Base-by-base conservation (phyloP, 2,797 vertebrate genomes). In the Calcarius lapponicus region DNA sequence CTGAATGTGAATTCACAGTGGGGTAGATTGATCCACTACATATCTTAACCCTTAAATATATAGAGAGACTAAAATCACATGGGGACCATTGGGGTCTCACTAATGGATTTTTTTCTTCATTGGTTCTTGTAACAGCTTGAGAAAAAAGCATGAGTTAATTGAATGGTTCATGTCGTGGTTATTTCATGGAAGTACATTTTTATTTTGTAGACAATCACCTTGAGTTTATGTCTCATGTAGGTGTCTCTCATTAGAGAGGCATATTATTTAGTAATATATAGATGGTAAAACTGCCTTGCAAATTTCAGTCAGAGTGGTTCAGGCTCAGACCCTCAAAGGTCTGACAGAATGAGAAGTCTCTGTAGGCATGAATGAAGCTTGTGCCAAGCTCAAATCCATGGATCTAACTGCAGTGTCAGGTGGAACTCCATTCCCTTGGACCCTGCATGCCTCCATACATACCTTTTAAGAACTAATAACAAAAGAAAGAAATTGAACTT, bases 391-490 rank as follows among this genome's bases (percentile, higher is more conserved):
- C 26, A 81, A 19, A 65, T 34, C 66, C 47, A 22, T 18, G 32
- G 29, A 72, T 32, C 22, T 53, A 64, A 64, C 18, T n/a, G 12
- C 45, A 64, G 5, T 13, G 21, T 29, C 26, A 34, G 9, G 22
- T 74, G 48, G 26, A 74, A 12, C 26, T 83, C 22, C 26, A n/a
- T 45, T 47, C 22, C n/a, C 19, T 67, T 42, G 29, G 34, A 61
- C 60, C 32, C 34, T 31, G 18, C 28, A 42, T n/a, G 25, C 15
- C 8, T 40, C 5, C 0, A 15, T 43, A 36, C 2, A 1, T 28
- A 60, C 24, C 16, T 54, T n/a, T 28, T 2, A 67, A 54, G 16
- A 91, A 64, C 29, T 28, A 50, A 11, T 18, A 75, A 26, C 3
- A 40, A 48, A 86, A 60, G 22, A 80, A 64, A 21, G 10, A 62